Conservation (phyloP, 2,888 invertebrate genomes). For the Leucophora obtusa region DNA sequence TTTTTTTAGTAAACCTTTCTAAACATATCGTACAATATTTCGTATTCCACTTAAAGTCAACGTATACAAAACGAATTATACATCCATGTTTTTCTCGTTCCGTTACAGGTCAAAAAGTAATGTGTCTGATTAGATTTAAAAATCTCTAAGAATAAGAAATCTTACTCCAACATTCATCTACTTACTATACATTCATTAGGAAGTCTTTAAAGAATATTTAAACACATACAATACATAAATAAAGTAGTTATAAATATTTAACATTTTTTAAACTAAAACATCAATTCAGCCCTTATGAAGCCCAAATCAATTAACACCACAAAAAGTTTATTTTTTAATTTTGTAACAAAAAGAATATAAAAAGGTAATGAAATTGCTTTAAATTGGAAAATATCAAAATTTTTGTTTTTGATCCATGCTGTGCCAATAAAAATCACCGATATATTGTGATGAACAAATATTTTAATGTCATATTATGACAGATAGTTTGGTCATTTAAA, state of each 20-base stretch:
- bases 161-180: conserved; percentile 36
- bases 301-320: too few relatives aligned
- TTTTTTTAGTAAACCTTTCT: conserved; percentile 8
- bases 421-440: too few relatives aligned
- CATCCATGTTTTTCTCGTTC: conserved; percentile 24
- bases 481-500: too few relatives aligned
- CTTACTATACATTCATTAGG: not conserved
- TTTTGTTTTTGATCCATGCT: too few relatives aligned
- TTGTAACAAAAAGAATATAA: too few relatives aligned
- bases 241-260: not conserved
- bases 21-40: conserved; percentile 25
- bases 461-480: too few relatives aligned
- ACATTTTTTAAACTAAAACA: not conserved
- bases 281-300: not conserved
- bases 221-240: not conserved
- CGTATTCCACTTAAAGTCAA: conserved; percentile 10
- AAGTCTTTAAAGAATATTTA: not conserved
- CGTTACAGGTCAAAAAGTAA: conserved; percentile 57
- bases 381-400: too few relatives aligned
- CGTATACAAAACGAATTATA: not conserved
- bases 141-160: conserved; percentile 12
- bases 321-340: too few relatives aligned
- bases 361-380: too few relatives aligned
- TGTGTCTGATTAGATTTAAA: conserved; percentile 15
- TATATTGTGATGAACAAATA: too few relatives aligned